Conservation (phyloP, 2,888 invertebrate genomes). For the Tetrapedia diversipes region DNA sequence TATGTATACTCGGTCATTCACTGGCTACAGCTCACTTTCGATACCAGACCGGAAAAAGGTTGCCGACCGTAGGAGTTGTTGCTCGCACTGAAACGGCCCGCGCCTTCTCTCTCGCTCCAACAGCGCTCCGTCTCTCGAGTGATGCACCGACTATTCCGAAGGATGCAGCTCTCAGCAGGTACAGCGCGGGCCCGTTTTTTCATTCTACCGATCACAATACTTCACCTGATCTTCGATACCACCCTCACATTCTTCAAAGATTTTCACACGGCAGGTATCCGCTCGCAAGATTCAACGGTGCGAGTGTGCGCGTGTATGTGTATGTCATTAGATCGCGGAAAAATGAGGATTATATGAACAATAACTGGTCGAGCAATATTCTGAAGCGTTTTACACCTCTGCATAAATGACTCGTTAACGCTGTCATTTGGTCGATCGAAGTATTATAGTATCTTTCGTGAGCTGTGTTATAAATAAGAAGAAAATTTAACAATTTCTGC, state of each 20-base stretch:
- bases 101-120: constrained; percentile 14
- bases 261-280: constrained; percentile 77
- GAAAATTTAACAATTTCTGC: too few relatives aligned
- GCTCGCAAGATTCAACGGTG: constrained; percentile 26
- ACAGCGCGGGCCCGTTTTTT: constrained; percentile 73
- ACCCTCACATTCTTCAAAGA: constrained; percentile 78
- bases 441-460: too few relatives aligned
- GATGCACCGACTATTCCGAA: constrained; percentile 62
- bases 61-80: constrained; percentile 60
- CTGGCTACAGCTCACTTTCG: constrained; percentile 39
- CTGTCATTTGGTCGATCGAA: too few relatives aligned
- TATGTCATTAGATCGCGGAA: neutral
- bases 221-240: constrained; percentile 78
- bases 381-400: too few relatives aligned
- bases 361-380: too few relatives aligned
- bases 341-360: neutral
- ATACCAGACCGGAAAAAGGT: constrained; percentile 53
- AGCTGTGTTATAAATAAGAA: too few relatives aligned
- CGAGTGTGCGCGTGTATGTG: too few relatives aligned
- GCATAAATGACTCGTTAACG: too few relatives aligned
- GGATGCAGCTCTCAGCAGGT: constrained; percentile 69
- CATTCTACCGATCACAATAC: constrained; percentile 76
- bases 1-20: constrained; percentile 48
- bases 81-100: constrained; percentile 41
- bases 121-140: constrained; percentile 21